Evolutionary conservation across 2,113 vertebrate genomes (phyloP), one percentile per base, ranked within the genome.

Genomic region (Eubucco bourcierii): DNA sequence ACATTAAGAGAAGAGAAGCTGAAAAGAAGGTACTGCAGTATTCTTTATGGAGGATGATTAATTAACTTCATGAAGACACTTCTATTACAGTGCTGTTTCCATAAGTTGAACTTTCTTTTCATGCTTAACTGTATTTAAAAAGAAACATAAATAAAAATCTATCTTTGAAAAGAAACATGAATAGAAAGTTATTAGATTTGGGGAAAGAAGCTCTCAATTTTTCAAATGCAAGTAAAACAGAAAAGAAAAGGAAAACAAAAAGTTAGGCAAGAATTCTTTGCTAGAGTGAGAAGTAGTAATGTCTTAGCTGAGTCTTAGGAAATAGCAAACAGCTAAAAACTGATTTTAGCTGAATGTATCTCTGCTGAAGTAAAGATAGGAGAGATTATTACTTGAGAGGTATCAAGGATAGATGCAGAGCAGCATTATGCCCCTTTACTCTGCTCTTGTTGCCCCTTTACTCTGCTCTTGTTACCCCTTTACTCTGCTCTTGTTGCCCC

Each of bases 1-100:
- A 99, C 87, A 95, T 98, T 79, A 95, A 98, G 87, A 98, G 98
- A 88, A 97, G 98, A 75, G 94, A 96, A 53, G 92, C 77, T 6
- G 98, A 97, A 88, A 97, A 97, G 77, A 98, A 98, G 97, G 98
- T 98, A 97, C 15, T 44, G 2, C 11, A 59, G 6, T 58, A 73
- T 82, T 33, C 12, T 44, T 76, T 52, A 58, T 23, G 21, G 27
- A 73, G 19, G 25, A 56, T 71, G 28, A 16, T 61, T 84, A 61
- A 46, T 72, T 68, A 81, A 10, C 33, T 87, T 66, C 52, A 37
- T 72, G 55, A 90, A 81, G n/a, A 19, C 23, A 19, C 6, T 31
- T 81, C 37, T 46, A 4, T 80, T 84, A n/a, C 44, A 31, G 18
- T 67, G 39, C 39, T 66, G 20, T 50, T 76, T 80, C 27, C 29